Base-by-base conservation (phyloP, 2,888 invertebrate species). In the Ophioninae sp. region DNA sequence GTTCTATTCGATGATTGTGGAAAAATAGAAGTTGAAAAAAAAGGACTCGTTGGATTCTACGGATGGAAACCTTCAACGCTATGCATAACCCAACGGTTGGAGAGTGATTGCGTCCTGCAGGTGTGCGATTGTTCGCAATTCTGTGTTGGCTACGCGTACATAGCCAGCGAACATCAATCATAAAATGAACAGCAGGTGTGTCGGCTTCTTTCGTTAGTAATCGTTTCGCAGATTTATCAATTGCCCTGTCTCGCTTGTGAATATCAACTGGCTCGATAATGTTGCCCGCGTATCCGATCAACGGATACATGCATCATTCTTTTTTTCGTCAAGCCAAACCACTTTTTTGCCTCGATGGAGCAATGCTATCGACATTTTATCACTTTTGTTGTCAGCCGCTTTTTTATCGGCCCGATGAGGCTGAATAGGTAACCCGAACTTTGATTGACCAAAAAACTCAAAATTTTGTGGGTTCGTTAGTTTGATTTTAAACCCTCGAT, bases 191-290 rank as follows among this genome's bases (percentile, higher is more conserved):
- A 81, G 61, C 61, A 37, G 65, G 61, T 71, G 78, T 73, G 80
- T 67, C 74, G 78, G 75, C 78, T 78, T 75, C 61, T 72, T 75
- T 61, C 78, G 75, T 84, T 81, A 79, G 74, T 84, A 84, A 84
- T 81, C 78, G 81, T 81, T 81, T 79, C 71, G 64, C 58, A 84
- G 78, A 81, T 84, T 84, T 84, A 81, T 84, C 83, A 84, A 84
- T 81, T 79, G 71, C 61, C 59, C 59, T 67, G 58, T 65, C 65
- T 44, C 51, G 51, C 41, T 37, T 17, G 41, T 17, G 17, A 17
- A 51, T 6, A 51, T 51, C 51, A 51, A 67, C 51, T 37, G 44
- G 59, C 39, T 56, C 75, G 59, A 79, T 75, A 72, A 72, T 10
- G 41, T 59, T 41, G 41, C n/a, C n/a, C 39, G 58, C 63, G 56